A percentile compares a stretch with the other conserved stretches of the same genome.
These are phyloP conservation scores for Cottoperca gobio DNA, from an alignment of 2,797 vertebrate genomes.

Conservation along the genomic window DNA sequence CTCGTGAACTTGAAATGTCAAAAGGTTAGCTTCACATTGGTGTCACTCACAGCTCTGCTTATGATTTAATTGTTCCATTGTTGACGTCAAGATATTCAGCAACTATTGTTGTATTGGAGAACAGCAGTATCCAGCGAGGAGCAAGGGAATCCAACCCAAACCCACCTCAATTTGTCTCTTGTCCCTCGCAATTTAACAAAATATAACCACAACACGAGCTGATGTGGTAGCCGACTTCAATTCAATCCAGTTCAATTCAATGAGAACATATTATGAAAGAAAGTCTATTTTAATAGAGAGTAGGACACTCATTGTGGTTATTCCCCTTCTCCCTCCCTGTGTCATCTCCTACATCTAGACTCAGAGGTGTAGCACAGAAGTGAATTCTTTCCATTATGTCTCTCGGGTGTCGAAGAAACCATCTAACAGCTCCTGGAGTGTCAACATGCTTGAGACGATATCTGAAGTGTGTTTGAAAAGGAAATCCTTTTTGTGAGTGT, in stretches of 20 bases:
- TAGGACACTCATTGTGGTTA: background rate
- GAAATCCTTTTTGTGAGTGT: slow-evolving; percentile 15
- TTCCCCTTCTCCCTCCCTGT: background rate
- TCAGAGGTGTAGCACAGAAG: background rate
- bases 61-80: slow-evolving; percentile 18
- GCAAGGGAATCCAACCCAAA: slow-evolving; percentile 10
- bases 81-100: background rate
- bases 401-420: slow-evolving; percentile 4
- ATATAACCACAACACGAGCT: slow-evolving; percentile 8
- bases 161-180: slow-evolving; percentile 42
- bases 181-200: slow-evolving; percentile 25
- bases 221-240: slow-evolving; percentile 11
- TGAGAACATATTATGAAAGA: background rate
- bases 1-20: slow-evolving; percentile 21
- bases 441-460: slow-evolving; percentile 5
- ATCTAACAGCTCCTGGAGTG: slow-evolving; percentile 14
- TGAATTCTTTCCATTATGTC: background rate
- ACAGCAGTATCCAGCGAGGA: slow-evolving; percentile 6
- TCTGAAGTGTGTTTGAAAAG: slow-evolving; percentile 26
- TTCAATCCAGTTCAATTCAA: no score
- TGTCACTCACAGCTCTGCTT: slow-evolving; percentile 2
- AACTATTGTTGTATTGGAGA: slow-evolving; percentile 3
- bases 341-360: background rate
- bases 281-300: slow-evolving; percentile 9
- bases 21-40: slow-evolving; percentile 28